phyloP scores from a whole-genome alignment of 2,113 vertebrate species.

The Tachysurus vachellii region DNA sequence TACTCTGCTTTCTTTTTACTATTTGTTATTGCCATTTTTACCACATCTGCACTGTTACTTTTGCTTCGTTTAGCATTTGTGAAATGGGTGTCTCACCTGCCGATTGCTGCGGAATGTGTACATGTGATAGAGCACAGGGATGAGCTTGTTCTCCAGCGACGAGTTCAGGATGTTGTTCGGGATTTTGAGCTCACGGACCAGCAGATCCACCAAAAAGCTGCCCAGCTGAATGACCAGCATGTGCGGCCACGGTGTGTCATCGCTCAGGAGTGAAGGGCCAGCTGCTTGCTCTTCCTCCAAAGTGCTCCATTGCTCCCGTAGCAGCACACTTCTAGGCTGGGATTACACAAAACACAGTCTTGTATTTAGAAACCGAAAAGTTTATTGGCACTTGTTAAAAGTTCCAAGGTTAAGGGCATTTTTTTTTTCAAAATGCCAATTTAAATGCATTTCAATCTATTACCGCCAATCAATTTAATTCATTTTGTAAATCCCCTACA shows the following conservation, averaged over 20 bases:
- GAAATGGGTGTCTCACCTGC: slow-evolving; percentile 73
- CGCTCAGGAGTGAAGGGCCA: slow-evolving; percentile 67
- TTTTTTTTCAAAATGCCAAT: not conserved
- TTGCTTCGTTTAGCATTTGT: not conserved
- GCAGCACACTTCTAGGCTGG: slow-evolving; percentile 72
- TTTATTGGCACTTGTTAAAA: not conserved
- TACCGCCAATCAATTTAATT: not conserved
- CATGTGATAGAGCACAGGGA: slow-evolving; percentile 90
- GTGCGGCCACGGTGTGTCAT: slow-evolving; percentile 74
- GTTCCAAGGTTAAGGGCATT: not conserved
- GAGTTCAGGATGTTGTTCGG: slow-evolving; percentile 70
- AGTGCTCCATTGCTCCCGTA: slow-evolving; percentile 81
- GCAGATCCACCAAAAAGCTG: slow-evolving; percentile 82
- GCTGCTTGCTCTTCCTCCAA: slow-evolving; percentile 71
- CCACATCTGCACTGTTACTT: not conserved
- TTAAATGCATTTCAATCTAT: not conserved
- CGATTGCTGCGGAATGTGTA: slow-evolving; percentile 85
- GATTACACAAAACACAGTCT: not conserved
- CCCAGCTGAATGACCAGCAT: slow-evolving; percentile 80
- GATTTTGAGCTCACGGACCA: slow-evolving; percentile 82
- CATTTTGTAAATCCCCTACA: not conserved
- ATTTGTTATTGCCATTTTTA: not conserved
- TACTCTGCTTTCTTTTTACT: not conserved
- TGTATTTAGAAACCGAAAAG: not conserved
- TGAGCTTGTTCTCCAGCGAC: slow-evolving; percentile 58